These are phyloP conservation scores for Struthio camelus DNA, from an alignment of 2,113 vertebrate species.

Conservation along the genomic window DNA sequence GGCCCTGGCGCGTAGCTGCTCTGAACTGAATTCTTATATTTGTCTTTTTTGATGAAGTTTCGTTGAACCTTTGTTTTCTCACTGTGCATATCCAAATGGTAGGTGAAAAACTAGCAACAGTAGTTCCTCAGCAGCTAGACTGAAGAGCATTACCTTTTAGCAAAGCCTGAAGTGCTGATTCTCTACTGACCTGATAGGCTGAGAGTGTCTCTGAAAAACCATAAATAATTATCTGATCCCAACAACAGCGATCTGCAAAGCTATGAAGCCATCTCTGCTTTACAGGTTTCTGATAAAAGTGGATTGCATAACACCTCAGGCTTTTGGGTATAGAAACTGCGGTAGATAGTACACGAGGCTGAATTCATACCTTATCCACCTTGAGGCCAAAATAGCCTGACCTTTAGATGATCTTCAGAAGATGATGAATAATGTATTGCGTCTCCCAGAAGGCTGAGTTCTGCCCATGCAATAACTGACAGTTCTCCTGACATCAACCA, in stretches of 20 bases:
- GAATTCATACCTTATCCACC: not conserved
- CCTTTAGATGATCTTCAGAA: conserved; percentile 35
- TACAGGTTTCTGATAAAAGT: conserved; percentile 52
- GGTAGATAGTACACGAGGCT: not conserved
- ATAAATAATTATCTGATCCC: not conserved
- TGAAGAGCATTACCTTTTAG: not conserved
- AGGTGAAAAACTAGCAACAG: not conserved
- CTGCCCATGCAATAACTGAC: not conserved
- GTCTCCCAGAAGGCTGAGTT: conserved; percentile 35
- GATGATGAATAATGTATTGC: conserved; percentile 57
- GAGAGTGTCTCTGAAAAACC: not conserved
- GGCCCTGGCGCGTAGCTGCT: not conserved
- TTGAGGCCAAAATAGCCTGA: conserved; percentile 49
- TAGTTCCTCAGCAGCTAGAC: not conserved
- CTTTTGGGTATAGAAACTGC: not conserved
- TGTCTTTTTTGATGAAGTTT: not conserved
- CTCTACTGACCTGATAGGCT: not conserved
- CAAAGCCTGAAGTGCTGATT: not conserved
- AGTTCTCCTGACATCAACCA: conserved; percentile 15
- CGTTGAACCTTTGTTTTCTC: not conserved
- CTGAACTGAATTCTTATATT: not conserved
- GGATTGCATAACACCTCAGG: not conserved
- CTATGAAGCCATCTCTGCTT: conserved; percentile 49
- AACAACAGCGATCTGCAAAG: not conserved
- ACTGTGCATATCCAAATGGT: not conserved